A percentile compares a stretch with the other conserved stretches of the same genome.
These are phyloP conservation scores for Engraulis encrasicolus DNA, from an alignment of 2,113 vertebrate genomes.

Conservation along the genomic window DNA sequence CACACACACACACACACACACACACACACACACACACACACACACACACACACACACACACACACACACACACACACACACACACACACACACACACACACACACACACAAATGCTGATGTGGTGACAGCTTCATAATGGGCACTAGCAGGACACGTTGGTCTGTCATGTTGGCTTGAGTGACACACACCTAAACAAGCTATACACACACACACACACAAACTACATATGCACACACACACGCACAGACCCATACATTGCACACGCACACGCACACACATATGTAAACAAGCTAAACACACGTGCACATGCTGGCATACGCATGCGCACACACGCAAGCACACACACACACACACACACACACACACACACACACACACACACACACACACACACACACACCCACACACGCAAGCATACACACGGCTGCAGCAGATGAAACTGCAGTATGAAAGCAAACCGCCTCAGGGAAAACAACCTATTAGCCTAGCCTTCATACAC, in stretches of 20 bases:
- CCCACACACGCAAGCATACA: no score
- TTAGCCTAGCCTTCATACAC: no score
- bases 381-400: no score
- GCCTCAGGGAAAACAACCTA: no score
- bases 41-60: background rate
- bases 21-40: background rate
- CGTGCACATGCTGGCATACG: no score
- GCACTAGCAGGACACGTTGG: constrained; percentile 20
- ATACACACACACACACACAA: constrained; percentile 5
- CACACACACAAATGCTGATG: background rate
- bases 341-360: no score
- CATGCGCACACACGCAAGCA: no score
- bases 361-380: no score
- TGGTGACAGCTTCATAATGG: constrained; percentile 3
- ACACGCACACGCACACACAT: background rate
- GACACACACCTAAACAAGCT: background rate
- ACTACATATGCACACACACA: background rate
- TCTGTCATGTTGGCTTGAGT: background rate
- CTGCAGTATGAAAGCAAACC: no score
- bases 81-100: background rate
- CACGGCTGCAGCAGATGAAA: no score
- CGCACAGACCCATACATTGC: background rate
- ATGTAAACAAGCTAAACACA: no score
- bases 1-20: background rate
- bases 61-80: background rate